Evolutionary conservation across 2,113 vertebrate species (phyloP), one percentile per base, ranked within the genome.

Genomic region (Catharus fuscescens): DNA sequence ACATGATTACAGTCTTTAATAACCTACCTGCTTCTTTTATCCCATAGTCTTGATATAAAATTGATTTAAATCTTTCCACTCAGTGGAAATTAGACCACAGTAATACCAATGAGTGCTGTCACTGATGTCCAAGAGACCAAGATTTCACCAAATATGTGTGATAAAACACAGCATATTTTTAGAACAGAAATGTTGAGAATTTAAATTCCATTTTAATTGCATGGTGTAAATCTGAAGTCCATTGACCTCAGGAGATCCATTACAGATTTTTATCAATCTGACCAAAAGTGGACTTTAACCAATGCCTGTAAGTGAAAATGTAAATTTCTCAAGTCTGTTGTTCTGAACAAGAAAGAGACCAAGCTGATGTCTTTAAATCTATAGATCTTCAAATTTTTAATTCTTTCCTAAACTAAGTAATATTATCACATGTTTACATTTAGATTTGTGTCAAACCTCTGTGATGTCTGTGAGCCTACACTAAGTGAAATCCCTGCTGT

Each of bases 91-190:
- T 23, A 69, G 74, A 65, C 54, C 66, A 12, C 1, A 24, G 61
- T 11, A n/a, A 76, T 57, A 64, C 28, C 69, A 86, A 5, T 36
- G 84, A 47, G 34, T 42, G 67, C 44, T 76, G 54, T 54, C 4
- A 10, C 47, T 93, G 62, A 9, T 59, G 62, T 77, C 67, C 70
- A 71, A 85, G 80, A 57, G 31, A 53, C 62, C 32, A 42, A 62
- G 59, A 80, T 90, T 77, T 90, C 59, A 54, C 91, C 89, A 76
- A 82, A 76, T 69, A 76, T 23, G 23, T 85, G 26, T 65, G 65
- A 80, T 61, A 95, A 85, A 95, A 65, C 64, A 40, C n/a, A 73
- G 38, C 66, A 54, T 81, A 25, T 66, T 90, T 96, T 86, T 70
- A 80, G 74, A 89, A 42, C 5, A 88, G 67, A 80, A 90, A 59